A percentile compares a stretch with the other conserved stretches of the same genome.
phyloP scores from a whole-genome alignment of 2,888 invertebrate species.

The Tanypteryx hageni region DNA sequence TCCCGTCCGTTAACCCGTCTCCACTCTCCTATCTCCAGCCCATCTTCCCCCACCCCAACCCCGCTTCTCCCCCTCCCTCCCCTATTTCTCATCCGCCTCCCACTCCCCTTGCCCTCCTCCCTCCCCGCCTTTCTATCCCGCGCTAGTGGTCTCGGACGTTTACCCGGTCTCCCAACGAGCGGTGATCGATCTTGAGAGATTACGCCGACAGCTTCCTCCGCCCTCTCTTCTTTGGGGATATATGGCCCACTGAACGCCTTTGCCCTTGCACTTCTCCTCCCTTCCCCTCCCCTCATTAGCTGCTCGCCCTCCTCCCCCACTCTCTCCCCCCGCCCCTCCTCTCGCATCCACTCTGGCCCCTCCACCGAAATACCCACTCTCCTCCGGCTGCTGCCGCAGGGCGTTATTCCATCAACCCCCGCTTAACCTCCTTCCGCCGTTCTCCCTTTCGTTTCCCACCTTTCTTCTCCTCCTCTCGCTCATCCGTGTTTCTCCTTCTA shows the following conservation, averaged over 20 bases:
- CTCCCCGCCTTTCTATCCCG: constrained; percentile 6
- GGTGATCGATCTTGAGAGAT: constrained; percentile 31
- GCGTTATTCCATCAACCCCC: constrained; percentile 17
- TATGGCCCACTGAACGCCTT: constrained; percentile 35
- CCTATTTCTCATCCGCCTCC: not conserved
- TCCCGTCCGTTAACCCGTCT: not conserved
- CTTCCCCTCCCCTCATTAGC: not conserved
- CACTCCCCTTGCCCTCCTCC: not conserved
- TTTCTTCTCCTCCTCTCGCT: not conserved
- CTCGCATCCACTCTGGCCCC: no score
- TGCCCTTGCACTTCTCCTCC: not conserved
- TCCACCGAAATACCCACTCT: no score
- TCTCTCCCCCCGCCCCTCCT: not conserved
- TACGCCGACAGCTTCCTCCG: constrained; percentile 7
- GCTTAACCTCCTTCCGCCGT: not conserved
- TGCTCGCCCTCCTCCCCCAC: not conserved
- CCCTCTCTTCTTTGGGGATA: not conserved
- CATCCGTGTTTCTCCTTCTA: no score
- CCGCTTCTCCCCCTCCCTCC: not conserved
- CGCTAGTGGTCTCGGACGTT: not conserved
- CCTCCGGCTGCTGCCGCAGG: no score
- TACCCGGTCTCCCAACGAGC: not conserved
- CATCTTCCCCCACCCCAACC: not conserved
- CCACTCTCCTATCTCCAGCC: not conserved
- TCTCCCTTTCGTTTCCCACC: not conserved